These are phyloP conservation scores for Chrysomela aeneicollis DNA, from an alignment of 2,888 invertebrate genomes.

Conservation along the genomic window DNA sequence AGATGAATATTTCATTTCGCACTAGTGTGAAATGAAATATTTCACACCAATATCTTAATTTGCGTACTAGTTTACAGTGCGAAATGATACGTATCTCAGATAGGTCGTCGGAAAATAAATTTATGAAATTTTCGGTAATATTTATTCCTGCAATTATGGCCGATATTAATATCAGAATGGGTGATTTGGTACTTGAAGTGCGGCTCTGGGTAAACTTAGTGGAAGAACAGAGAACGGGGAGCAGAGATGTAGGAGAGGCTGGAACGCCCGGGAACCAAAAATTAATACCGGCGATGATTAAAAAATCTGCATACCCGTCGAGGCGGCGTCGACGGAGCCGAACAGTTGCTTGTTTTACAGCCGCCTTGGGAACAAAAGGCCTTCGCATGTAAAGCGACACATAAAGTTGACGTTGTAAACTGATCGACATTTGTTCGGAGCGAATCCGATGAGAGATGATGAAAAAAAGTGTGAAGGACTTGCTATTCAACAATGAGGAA, in stretches of 20 bases:
- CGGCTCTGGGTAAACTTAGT: no score
- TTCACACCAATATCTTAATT: no score
- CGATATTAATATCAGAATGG: conserved; percentile 19
- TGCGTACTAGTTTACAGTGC: no score
- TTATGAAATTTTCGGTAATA: no score
- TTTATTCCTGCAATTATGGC: no score
- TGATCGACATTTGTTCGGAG: not conserved
- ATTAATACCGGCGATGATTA: conserved; percentile 54
- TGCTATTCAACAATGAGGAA: no score
- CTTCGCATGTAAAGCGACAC: conserved; percentile 47
- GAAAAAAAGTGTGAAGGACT: not conserved
- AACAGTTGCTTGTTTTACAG: conserved; percentile 47
- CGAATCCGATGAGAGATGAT: not conserved
- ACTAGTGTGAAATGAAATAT: no score
- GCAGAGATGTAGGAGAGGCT: no score
- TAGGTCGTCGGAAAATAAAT: no score
- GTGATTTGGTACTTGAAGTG: no score
- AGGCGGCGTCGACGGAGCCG: conserved; percentile 41
- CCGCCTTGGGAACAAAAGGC: conserved; percentile 46
- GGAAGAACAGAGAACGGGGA: conserved; percentile 16
- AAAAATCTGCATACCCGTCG: conserved; percentile 51
- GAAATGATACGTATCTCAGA: no score
- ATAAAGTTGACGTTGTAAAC: not conserved
- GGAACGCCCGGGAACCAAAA: conserved; percentile 46
- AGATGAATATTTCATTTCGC: no score